Evolutionary conservation across 2,797 vertebrate species (phyloP), one percentile per base, ranked within the genome.

Genomic region (Sebastes hopkinsi): DNA sequence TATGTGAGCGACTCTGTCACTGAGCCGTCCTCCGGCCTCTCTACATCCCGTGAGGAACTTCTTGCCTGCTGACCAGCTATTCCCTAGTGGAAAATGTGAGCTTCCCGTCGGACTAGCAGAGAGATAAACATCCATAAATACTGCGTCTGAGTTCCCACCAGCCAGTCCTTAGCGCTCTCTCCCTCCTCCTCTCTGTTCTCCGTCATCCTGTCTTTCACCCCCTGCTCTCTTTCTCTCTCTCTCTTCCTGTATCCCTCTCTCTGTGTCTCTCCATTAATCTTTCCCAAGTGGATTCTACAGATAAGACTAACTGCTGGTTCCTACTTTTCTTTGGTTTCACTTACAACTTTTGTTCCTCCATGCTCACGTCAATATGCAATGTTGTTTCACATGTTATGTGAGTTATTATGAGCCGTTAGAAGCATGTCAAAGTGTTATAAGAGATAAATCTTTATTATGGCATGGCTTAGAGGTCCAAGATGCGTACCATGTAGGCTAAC

Each of bases 111-210:
- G 93, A 94, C 85, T 54, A 81, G 83, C 76, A 55, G 38, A 90
- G 87, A 90, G 85, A 92, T 95, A 95, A 95, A 95, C 94, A 95
- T 89, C 90, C 91, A 93, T 93, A 92, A 95, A 95, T 92, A 93
- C 87, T 83, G 83, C 7, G 42, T 75, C 85, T 77, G 72, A 81
- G 88, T 95, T 95, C 95, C 93, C 94, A 94, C 91, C 87, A 85
- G 86, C 83, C 80, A 79, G 76, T 90, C 78, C 76, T 62, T 34
- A 80, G 79, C 69, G 58, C 67, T 90, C 69, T 71, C 60, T 77
- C 75, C 80, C 76, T 71, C 84, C 73, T 82, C 79, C 80, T 68
- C 72, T 87, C 85, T 92, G 82, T 77, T 88, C 81, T 71, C 78
- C 65, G 61, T 87, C 88, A 87, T 88, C 86, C 80, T 88, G 78